phyloP scores from a whole-genome alignment of 1,140 invertebrate genomes.

The Drosophila lini region DNA sequence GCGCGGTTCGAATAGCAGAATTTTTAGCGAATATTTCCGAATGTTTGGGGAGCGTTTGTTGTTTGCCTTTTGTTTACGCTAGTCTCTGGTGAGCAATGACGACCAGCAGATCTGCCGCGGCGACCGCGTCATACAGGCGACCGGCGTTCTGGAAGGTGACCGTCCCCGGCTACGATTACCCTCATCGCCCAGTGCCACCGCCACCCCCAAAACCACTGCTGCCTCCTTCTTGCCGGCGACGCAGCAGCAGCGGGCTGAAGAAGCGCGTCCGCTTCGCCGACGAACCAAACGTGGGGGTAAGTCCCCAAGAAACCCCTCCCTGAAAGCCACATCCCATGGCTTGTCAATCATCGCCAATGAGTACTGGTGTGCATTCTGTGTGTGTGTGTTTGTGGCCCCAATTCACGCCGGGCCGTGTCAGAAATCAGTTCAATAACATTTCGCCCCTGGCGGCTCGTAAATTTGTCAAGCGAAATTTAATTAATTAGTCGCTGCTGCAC shows the following conservation, averaged over 20 bases:
- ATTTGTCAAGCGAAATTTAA: slow-evolving; percentile 71
- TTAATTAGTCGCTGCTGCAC: slow-evolving; percentile 76
- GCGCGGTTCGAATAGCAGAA: slow-evolving; percentile 35
- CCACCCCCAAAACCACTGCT: slow-evolving; percentile 1
- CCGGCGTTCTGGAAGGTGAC: slow-evolving; percentile 87
- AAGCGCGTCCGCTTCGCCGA: slow-evolving; percentile 78
- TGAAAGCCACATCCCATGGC: slow-evolving; percentile 32
- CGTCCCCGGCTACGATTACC: slow-evolving; percentile 84
- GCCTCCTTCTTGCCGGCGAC: slow-evolving; percentile 42
- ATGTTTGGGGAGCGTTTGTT: slow-evolving; percentile 60
- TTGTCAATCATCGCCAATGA: slow-evolving; percentile 65
- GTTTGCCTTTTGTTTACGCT: slow-evolving; percentile 69
- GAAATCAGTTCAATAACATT: slow-evolving; percentile 81
- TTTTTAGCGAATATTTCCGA: slow-evolving; percentile 45
- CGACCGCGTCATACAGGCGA: slow-evolving; percentile 85
- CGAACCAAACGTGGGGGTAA: slow-evolving; percentile 66
- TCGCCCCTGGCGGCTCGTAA: slow-evolving; percentile 70
- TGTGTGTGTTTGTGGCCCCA: slow-evolving; percentile 55
- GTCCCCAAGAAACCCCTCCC: slow-evolving; percentile 31
- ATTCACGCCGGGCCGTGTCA: slow-evolving; percentile 52
- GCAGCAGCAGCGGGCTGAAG: slow-evolving; percentile 75
- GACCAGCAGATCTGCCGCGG: slow-evolving; percentile 66
- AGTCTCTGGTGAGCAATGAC: slow-evolving; percentile 78
- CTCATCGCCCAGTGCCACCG: not conserved
- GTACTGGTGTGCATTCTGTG: not conserved